Conservation (phyloP, 2,113 vertebrate species). For the Apodemus sylvaticus region DNA sequence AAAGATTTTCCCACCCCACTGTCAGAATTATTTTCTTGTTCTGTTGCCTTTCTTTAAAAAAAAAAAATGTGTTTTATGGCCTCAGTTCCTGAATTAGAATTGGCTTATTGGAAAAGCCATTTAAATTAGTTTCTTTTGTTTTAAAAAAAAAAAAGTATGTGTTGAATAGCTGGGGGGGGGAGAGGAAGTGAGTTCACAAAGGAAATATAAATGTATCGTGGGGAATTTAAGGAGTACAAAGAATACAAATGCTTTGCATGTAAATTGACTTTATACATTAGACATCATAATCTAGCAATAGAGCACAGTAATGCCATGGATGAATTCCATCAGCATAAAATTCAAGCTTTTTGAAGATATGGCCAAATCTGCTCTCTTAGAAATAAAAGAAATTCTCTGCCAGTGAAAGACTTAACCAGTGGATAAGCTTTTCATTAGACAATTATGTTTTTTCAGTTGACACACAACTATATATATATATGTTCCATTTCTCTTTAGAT, state of each 20-base stretch:
- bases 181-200: conserved; percentile 70
- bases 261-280: conserved; percentile 76
- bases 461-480: conserved; percentile 81
- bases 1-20: not conserved
- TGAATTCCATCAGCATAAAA: conserved; percentile 75
- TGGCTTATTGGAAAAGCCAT: conserved; percentile 62
- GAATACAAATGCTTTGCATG: conserved; percentile 70
- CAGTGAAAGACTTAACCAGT: conserved; percentile 85
- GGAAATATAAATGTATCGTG: conserved; percentile 67
- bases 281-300: conserved; percentile 54
- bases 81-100: conserved; percentile 59
- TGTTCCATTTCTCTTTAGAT: conserved; percentile 83
- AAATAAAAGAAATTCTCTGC: conserved; percentile 79
- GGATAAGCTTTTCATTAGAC: conserved; percentile 86
- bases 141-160: conserved; percentile 74
- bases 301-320: conserved; percentile 66
- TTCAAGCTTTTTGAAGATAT: conserved; percentile 80
- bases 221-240: conserved; percentile 72
- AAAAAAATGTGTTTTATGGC: conserved; percentile 6
- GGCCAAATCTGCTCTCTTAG: conserved; percentile 78
- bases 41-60: conserved; percentile 10
- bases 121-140: conserved; percentile 76
- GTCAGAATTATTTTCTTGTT: not conserved
- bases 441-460: conserved; percentile 84
- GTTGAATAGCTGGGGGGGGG: conserved; percentile 56